Evolutionary conservation across 1,140 invertebrate species (phyloP), one percentile per base, ranked within the genome.

Genomic region (Fopius arisanus): DNA sequence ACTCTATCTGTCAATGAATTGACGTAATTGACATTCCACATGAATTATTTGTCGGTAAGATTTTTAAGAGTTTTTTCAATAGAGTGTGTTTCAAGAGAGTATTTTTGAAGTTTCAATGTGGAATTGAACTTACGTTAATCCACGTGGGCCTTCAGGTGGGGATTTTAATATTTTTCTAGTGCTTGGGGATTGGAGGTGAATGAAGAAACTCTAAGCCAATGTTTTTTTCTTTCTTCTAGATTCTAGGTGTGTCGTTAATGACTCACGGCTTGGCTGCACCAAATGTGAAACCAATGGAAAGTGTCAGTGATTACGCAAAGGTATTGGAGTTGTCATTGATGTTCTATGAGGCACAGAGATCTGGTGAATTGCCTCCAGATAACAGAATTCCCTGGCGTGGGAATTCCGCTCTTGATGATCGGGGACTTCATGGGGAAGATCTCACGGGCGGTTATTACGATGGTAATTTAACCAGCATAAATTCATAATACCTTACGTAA

Each of bases 381-480:
- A 91, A 91, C 78, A 83, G 90, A 12, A 89, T 93, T 37, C 77
- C 84, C 2, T 92, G 91, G 90, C 84, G 92, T 72, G 84, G 86
- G 0, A 90, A 92, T 82, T 92, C 91, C 0, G 91, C 89, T 4
- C 78, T 92, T 7, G 73, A 86, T 12, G 92, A 93, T 81, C 81
- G 82, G 26, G 89, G 89, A 4, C 76, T 82, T 4, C 84, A 89
- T 33, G 90, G 90, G 3, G 88, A 90, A 79, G 91, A 92, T 79
- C 81, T 93, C 9, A 90, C 87, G 12, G 92, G 92, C 51, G 92
- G 92, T 59, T 93, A 92, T 83, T 93, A 92, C 79, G 92, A 93
- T 78, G 91, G 91, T 92, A 74, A 31, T 66, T 37, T 26, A 41
- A 26, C 10, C 26, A 54, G 51, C 23, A 21, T 48, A 23, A 67